Percentiles rank a stretch among this genome's conserved stretches.
These are phyloP conservation scores for Cossypha niveicapilla DNA, from an alignment of 2,797 vertebrate genomes.

Conservation along the genomic window DNA sequence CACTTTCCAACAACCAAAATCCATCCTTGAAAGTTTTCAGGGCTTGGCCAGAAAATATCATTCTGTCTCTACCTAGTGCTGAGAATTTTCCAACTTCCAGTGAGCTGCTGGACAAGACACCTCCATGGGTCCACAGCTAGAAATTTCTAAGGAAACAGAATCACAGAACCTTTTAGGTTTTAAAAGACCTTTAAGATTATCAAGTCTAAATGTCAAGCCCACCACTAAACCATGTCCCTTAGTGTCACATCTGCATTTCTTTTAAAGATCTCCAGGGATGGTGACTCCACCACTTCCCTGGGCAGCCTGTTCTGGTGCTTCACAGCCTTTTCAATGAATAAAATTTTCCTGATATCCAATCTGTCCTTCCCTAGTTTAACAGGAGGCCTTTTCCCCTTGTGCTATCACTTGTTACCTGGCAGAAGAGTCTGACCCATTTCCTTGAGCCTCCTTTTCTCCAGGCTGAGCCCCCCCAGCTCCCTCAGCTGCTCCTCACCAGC, in stretches of 20 bases:
- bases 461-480: fast-evolving
- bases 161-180: not conserved
- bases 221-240: not conserved
- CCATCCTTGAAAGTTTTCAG: not conserved
- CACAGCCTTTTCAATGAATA: fast-evolving
- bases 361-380: not conserved
- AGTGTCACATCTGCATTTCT: not conserved
- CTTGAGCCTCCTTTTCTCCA: not conserved
- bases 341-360: not conserved
- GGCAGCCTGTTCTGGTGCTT: not conserved
- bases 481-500: not conserved
- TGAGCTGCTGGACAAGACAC: not conserved
- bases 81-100: not conserved
- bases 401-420: not conserved
- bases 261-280: not conserved
- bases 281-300: no score
- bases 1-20: not conserved
- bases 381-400: not conserved
- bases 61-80: not conserved
- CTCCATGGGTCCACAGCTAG: not conserved
- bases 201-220: not conserved
- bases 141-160: not conserved
- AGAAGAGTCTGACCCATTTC: not conserved
- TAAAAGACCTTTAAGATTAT: not conserved
- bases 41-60: not conserved